Percentiles rank a stretch among this genome's conserved stretches.
phyloP scores from a whole-genome alignment of 2,797 vertebrate genomes.

The Enteromius mattozi region DNA sequence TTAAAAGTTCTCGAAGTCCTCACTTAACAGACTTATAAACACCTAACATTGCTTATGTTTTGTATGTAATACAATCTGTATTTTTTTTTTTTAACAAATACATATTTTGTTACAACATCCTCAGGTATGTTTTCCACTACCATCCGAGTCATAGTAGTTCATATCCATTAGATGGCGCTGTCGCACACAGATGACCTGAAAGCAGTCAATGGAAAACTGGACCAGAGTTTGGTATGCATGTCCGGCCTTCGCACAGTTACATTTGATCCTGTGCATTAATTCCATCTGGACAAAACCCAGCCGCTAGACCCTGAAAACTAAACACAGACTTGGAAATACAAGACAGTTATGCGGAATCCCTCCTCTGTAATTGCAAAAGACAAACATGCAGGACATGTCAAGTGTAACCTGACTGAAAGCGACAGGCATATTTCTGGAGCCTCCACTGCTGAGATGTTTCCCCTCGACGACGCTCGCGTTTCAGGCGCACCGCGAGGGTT shows the following conservation, averaged over 20 bases:
- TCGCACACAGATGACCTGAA: slow-evolving; percentile 5
- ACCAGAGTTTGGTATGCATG: slow-evolving; percentile 13
- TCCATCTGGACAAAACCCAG: not conserved
- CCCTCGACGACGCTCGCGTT: not conserved
- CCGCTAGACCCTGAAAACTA: not conserved
- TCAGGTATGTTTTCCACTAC: not conserved
- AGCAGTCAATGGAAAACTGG: not conserved
- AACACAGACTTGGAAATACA: slow-evolving; percentile 10
- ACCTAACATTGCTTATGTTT: not conserved
- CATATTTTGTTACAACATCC: not conserved
- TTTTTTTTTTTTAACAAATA: not conserved
- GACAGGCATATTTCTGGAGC: not conserved
- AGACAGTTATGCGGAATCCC: not conserved
- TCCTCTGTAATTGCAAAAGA: not conserved
- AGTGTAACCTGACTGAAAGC: slow-evolving; percentile 10
- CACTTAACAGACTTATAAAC: too few species aligned
- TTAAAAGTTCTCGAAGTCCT: too few species aligned
- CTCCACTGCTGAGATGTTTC: not conserved
- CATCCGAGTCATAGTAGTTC: not conserved
- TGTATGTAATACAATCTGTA: too few species aligned
- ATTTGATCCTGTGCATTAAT: slow-evolving; percentile 7
- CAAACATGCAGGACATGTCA: not conserved
- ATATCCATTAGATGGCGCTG: slow-evolving; percentile 49
- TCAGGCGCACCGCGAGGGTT: not conserved
- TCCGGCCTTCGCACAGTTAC: not conserved